Percentiles rank a stretch among this genome's conserved stretches.
These are phyloP conservation scores for Spheniscus humboldti DNA, from an alignment of 2,797 vertebrate genomes.

Conservation along the genomic window DNA sequence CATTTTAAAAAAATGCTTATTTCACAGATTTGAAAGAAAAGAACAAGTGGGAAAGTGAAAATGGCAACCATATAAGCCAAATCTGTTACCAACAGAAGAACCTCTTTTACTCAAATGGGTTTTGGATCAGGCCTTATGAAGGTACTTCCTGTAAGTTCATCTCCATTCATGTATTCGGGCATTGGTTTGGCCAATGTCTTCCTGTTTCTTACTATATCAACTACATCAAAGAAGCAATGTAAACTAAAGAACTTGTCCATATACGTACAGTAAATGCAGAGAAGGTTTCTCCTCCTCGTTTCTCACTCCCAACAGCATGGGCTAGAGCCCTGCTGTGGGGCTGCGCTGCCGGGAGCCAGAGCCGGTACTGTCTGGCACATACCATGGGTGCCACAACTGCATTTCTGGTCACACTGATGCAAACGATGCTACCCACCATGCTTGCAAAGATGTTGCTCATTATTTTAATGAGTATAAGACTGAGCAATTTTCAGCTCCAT, in stretches of 20 bases:
- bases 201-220: neutral
- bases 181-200: neutral
- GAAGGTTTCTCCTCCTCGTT: neutral
- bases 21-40: neutral
- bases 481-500: slow-evolving; percentile 33
- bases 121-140: neutral
- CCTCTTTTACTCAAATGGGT: neutral
- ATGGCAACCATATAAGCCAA: neutral
- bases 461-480: slow-evolving; percentile 13
- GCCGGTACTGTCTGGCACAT: neutral
- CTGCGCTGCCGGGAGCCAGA: neutral
- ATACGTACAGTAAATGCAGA: neutral
- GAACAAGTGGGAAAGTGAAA: neutral
- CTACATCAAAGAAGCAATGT: neutral
- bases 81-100: neutral
- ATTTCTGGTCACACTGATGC: neutral
- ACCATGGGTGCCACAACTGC: neutral
- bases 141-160: neutral
- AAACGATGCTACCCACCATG: neutral
- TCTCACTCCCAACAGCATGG: neutral
- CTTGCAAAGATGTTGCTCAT: neutral
- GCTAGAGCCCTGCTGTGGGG: neutral
- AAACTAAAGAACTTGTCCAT: neutral
- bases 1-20: neutral
- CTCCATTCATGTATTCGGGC: neutral